Evolutionary conservation across 2,113 vertebrate species (phyloP).

Genomic region (Nipponia nippon): DNA sequence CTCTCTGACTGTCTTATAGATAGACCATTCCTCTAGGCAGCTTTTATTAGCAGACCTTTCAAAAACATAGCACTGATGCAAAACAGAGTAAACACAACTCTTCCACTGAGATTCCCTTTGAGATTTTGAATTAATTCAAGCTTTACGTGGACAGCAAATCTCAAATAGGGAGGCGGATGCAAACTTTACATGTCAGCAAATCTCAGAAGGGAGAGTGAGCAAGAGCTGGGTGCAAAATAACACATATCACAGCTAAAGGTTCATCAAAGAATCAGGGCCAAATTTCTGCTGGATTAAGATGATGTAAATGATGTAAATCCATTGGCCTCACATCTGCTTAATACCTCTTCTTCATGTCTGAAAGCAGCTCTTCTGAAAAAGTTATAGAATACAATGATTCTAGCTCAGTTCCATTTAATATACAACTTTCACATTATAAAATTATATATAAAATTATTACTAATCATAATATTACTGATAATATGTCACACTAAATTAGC

Average conservation of each 20-base stretch:
- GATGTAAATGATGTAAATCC: constrained; percentile 19
- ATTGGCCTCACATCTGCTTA: constrained; percentile 44
- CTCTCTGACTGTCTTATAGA: neutral
- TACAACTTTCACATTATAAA: constrained; percentile 18
- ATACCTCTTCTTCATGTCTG: constrained; percentile 43
- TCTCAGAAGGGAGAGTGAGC: neutral
- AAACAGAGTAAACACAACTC: neutral
- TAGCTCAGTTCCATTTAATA: constrained; percentile 28
- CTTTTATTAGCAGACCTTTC: neutral
- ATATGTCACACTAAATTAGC: constrained; percentile 56
- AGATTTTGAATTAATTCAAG: constrained; percentile 33
- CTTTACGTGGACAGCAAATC: neutral
- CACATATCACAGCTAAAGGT: constrained; percentile 2
- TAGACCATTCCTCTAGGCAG: constrained; percentile 7
- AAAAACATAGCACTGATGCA: neutral
- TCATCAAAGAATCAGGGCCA: constrained; percentile 27
- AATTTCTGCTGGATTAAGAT: constrained; percentile 8
- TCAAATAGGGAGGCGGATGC: neutral
- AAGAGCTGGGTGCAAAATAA: neutral
- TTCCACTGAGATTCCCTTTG: constrained; percentile 13
- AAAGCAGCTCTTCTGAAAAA: constrained; percentile 50
- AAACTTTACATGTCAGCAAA: neutral
- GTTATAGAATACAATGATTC: constrained; percentile 34
- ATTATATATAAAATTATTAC: constrained; percentile 21
- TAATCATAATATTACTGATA: constrained; percentile 44